Conservation (phyloP, 1,140 invertebrate genomes). For the Ctenoplectra terminalis region DNA sequence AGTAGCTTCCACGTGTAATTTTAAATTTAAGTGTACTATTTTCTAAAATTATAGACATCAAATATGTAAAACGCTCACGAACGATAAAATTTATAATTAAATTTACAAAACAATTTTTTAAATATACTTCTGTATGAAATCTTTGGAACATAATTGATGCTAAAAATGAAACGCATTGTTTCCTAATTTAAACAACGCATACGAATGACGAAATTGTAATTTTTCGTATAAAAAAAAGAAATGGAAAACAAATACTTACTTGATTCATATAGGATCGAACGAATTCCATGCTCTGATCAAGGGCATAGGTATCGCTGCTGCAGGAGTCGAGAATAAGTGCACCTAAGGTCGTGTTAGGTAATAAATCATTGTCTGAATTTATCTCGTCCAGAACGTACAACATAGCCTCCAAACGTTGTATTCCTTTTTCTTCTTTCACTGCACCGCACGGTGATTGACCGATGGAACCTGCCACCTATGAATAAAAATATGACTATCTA, state of each 20-base stretch:
- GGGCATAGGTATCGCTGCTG: slow-evolving; percentile 89
- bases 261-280: slow-evolving; percentile 86
- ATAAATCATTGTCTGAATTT: slow-evolving; percentile 84
- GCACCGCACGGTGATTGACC: slow-evolving; percentile 84
- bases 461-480: slow-evolving; percentile 67
- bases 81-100: no score
- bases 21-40: no score
- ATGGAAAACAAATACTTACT: slow-evolving; percentile 71
- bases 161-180: no score
- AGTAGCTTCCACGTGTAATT: no score
- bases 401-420: slow-evolving; percentile 91
- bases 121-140: no score
- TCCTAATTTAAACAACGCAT: no score
- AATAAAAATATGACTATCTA: slow-evolving; percentile 28
- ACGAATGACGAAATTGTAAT: no score
- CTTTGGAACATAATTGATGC: no score
- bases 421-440: slow-evolving; percentile 89
- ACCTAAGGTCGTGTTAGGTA: slow-evolving; percentile 87
- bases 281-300: slow-evolving; percentile 91
- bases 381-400: slow-evolving; percentile 89
- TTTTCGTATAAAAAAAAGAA: background rate
- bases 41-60: no score
- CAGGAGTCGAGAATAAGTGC: slow-evolving; percentile 90
- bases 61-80: no score
- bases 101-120: no score